A percentile compares a stretch with the other conserved stretches of the same genome.
phyloP scores from a whole-genome alignment of 2,797 vertebrate species.

The Pipistrellus nathusii region DNA sequence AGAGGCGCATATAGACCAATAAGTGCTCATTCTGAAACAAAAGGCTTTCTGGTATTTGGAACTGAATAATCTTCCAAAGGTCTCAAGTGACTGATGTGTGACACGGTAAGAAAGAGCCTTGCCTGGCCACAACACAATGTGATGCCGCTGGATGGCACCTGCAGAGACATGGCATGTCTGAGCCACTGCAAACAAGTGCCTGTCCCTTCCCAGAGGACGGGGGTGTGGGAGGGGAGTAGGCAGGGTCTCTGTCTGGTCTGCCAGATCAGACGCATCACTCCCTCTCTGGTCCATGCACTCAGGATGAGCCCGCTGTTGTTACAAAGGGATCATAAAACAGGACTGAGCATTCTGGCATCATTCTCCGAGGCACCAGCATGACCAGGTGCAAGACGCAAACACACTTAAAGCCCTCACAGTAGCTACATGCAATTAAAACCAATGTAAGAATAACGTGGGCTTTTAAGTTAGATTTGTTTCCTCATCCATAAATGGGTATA shows the following conservation, averaged over 20 bases:
- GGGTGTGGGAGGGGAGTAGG: not conserved
- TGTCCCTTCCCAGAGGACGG: not conserved
- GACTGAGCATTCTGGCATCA: not conserved
- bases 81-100: constrained; percentile 48
- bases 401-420: not conserved
- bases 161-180: not conserved
- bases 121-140: not conserved
- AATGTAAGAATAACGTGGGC: not conserved
- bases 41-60: constrained; percentile 42
- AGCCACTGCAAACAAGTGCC: not conserved
- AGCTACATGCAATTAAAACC: constrained; percentile 1
- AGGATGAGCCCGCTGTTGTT: not conserved
- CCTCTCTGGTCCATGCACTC: not conserved
- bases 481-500: constrained; percentile 14
- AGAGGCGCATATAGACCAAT: not conserved
- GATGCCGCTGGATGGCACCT: not conserved
- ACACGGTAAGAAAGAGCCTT: not conserved
- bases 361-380: not conserved
- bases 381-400: not conserved
- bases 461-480: not conserved
- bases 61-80: constrained; percentile 51
- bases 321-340: constrained; percentile 11
- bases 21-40: not conserved
- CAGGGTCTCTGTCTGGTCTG: not conserved
- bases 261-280: not conserved